Conservation (phyloP, 2,113 vertebrate genomes). For the Megaceryle torquata region DNA sequence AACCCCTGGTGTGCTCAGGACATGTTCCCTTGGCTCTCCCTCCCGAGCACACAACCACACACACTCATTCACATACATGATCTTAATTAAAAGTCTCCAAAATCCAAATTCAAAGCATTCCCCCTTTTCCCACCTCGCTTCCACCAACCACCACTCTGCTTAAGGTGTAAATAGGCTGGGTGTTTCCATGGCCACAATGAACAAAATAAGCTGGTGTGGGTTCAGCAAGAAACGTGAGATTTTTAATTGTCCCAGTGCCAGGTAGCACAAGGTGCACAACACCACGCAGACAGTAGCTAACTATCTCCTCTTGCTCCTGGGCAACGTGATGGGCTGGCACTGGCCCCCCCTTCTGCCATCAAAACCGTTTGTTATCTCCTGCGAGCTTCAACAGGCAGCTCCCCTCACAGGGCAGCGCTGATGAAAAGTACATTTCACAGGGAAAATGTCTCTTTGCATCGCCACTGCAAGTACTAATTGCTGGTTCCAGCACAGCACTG, state of each 20-base stretch:
- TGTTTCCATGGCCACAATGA: conserved; percentile 28
- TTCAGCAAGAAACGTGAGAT: neutral
- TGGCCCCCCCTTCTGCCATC: neutral
- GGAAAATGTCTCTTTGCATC: neutral
- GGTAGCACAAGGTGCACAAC: fast-evolving
- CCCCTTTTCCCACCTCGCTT: neutral
- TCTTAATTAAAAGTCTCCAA: neutral
- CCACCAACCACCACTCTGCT: neutral
- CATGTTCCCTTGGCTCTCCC: neutral
- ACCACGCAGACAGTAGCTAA: neutral
- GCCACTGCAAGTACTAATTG: conserved; percentile 11
- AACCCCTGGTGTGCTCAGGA: neutral
- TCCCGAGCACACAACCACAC: neutral
- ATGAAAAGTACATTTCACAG: conserved; percentile 38
- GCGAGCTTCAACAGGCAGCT: neutral
- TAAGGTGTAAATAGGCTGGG: conserved; percentile 21
- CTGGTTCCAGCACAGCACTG: neutral
- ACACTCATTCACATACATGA: neutral
- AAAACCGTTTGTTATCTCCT: neutral
- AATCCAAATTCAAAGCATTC: neutral
- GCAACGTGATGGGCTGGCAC: neutral
- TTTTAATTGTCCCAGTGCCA: neutral
- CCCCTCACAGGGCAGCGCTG: neutral
- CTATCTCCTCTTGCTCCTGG: neutral
- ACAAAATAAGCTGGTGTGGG: neutral